phyloP scores from a whole-genome alignment of 2,888 invertebrate genomes.

The Crepidodera aurea region DNA sequence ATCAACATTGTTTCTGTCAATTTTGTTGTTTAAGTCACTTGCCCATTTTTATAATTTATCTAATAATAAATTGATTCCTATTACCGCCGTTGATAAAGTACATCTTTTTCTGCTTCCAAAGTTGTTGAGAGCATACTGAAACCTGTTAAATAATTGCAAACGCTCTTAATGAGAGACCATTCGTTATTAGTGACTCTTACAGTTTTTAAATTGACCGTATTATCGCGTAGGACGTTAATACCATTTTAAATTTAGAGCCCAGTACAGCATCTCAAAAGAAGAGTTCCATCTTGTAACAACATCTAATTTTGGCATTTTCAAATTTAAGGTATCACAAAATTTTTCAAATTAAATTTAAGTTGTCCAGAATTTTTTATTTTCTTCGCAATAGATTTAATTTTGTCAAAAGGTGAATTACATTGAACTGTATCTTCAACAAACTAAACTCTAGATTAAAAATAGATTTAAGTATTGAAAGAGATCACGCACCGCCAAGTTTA shows the following conservation, averaged over 20 bases:
- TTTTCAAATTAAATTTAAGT: conserved; percentile 33
- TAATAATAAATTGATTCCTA: conserved; percentile 32
- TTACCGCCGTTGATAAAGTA: conserved; percentile 36
- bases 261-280: conserved; percentile 30
- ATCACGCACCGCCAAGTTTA: background rate
- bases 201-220: background rate
- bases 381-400: conserved; percentile 8
- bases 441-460: background rate
- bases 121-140: conserved; percentile 35
- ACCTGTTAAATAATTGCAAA: conserved; percentile 32
- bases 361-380: conserved; percentile 33
- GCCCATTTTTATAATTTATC: conserved; percentile 33
- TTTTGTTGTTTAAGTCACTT: conserved; percentile 25
- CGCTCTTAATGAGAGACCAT: background rate
- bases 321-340: conserved; percentile 33
- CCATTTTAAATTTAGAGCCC: conserved; percentile 25
- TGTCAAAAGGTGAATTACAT: background rate
- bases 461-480: background rate
- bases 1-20: conserved; percentile 27
- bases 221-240: conserved; percentile 15
- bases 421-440: background rate
- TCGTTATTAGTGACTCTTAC: background rate
- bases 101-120: conserved; percentile 37
- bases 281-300: conserved; percentile 36
- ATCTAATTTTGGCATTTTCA: conserved; percentile 33